Evolutionary conservation across 2,113 vertebrate species (phyloP), one percentile per base, ranked within the genome.

Genomic region (Turnix velox): DNA sequence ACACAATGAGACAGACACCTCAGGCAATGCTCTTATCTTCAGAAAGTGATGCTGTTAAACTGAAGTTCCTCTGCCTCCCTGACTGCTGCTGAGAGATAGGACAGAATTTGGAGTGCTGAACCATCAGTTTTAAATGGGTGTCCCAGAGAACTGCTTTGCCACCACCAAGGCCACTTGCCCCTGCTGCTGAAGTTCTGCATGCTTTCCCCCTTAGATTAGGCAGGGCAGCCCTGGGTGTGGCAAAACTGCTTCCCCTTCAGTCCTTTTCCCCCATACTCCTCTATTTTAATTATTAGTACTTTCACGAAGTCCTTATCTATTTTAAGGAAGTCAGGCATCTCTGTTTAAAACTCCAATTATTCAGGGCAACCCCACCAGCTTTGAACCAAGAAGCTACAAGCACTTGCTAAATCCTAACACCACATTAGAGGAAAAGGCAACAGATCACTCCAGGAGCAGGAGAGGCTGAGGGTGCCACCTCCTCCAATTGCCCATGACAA

Each of bases 141-240:
- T 58, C 23, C 43, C 33, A 69, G 33, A n/a, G 22, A 42, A 69
- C 24, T 65, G 37, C 18, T 49, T 67, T 62, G n/a, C 65, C n/a
- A 37, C 14, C 0, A 0, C 8, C n/a, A 25, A 4, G 6, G 54
- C n/a, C 18, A 67, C 33, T 27, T 59, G 23, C 31, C 51, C 23
- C 57, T n/a, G 9, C 46, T 57, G 54, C n/a, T 46, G n/a, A 22
- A 9, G n/a, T 25, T 30, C 55, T 8, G 0, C 2, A 1, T 24
- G 9, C 30, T n/a, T 59, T 48, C 31, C 24, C 30, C 30, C 42
- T 55, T 28, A 43, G 35, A 35, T 80, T 28, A 18, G 3, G 33
- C 12, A 37, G n/a, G 13, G 8, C 23, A 71, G 7, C 1, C 1
- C 10, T 52, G 3, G 2, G 9, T 31, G 7, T 12, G 3, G 18